A percentile compares a stretch with the other conserved stretches of the same genome.
Conservation (phyloP, 2,113 vertebrate genomes). For the Callocephalon fimbriatum region DNA sequence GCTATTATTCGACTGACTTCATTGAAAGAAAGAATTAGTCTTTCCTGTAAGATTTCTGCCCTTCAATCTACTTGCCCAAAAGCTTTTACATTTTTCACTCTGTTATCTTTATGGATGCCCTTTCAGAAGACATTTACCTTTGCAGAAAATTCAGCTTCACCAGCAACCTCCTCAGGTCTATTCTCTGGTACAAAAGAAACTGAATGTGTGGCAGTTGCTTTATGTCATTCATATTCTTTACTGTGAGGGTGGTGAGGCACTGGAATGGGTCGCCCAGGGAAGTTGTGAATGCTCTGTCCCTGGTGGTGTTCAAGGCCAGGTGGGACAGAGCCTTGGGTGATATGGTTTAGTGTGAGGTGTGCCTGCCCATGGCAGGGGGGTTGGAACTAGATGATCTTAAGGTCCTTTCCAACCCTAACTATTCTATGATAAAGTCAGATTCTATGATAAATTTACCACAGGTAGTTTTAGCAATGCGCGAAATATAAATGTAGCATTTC, state of each 20-base stretch:
- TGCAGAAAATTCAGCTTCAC: background rate
- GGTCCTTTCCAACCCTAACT: too few species aligned
- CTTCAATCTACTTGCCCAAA: background rate
- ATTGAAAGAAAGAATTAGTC: background rate
- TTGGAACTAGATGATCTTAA: too few species aligned
- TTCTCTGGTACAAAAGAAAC: background rate
- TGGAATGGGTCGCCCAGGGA: too few species aligned
- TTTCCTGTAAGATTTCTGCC: background rate
- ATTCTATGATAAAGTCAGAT: too few species aligned
- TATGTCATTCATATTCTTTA: background rate
- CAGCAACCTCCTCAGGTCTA: background rate
- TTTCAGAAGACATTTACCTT: background rate
- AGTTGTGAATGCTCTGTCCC: too few species aligned
- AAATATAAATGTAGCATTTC: background rate
- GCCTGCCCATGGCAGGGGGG: too few species aligned
- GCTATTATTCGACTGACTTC: background rate
- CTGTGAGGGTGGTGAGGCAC: too few species aligned
- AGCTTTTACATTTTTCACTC: background rate
- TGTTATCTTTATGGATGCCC: fast-evolving
- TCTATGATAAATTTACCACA: background rate
- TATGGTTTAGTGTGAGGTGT: too few species aligned
- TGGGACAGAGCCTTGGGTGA: too few species aligned
- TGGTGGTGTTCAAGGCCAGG: too few species aligned
- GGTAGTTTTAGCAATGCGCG: background rate
- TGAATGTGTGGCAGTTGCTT: background rate